Conservation (phyloP, 2,113 vertebrate species). For the Oncorhynchus nerka region DNA sequence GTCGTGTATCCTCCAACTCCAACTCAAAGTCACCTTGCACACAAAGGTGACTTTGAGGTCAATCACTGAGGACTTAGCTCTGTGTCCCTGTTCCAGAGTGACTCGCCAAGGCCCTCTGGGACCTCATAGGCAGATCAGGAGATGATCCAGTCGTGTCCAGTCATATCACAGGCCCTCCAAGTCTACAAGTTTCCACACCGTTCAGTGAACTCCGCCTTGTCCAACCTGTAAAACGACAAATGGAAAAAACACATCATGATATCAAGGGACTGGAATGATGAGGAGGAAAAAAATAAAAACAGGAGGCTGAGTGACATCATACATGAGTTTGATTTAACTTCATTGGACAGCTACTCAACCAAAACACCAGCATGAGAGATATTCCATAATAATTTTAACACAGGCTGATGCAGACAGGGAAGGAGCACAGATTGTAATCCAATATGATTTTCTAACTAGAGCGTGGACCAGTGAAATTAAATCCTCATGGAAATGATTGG, state of each 20-base stretch:
- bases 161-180: constrained; percentile 10
- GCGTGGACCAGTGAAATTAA: constrained; percentile 10
- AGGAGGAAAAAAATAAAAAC: background rate
- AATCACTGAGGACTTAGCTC: no score
- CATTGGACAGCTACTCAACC: background rate
- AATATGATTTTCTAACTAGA: constrained; percentile 8
- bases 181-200: constrained; percentile 17
- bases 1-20: no score
- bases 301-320: background rate
- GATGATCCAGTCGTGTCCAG: background rate
- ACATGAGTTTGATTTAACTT: background rate
- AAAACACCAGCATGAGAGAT: constrained; percentile 1
- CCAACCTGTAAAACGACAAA: constrained; percentile 14
- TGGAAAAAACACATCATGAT: constrained; percentile 12
- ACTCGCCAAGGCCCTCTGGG: constrained; percentile 2
- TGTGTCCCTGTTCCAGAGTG: constrained; percentile 2
- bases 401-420: background rate
- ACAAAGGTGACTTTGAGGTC: no score
- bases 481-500: constrained; percentile 19
- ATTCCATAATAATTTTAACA: constrained; percentile 20
- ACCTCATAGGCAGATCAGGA: background rate
- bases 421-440: constrained; percentile 13
- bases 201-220: background rate
- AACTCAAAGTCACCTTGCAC: no score
- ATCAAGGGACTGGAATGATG: background rate